Evolutionary conservation across 2,113 vertebrate genomes (phyloP).

Genomic region (Notechis scutatus): DNA sequence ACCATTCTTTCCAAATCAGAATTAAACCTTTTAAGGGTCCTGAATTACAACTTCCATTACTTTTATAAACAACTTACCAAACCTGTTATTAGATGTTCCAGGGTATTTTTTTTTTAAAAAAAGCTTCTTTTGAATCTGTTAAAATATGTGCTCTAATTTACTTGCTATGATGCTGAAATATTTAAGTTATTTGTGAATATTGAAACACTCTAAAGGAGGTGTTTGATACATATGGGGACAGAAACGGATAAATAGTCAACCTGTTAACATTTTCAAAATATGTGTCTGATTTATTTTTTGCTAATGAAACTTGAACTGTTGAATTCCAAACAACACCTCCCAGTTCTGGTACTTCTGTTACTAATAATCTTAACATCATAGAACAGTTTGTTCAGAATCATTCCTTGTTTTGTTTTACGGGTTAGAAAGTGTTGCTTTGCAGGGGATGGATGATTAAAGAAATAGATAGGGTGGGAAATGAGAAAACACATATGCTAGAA

Average conservation of each 20-base stretch:
- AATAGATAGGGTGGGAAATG: constrained; percentile 21
- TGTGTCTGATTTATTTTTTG: neutral
- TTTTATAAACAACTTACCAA: neutral
- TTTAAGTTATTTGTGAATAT: neutral
- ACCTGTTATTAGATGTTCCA: neutral
- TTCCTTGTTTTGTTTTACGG: neutral
- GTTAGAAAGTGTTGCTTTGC: neutral
- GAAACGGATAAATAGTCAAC: neutral
- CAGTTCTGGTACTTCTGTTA: neutral
- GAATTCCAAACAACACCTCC: neutral
- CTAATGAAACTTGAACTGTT: neutral
- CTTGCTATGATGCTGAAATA: neutral
- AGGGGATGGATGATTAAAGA: constrained; percentile 23
- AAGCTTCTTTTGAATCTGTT: neutral
- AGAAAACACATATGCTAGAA: neutral
- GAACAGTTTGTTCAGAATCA: neutral
- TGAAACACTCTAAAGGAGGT: neutral
- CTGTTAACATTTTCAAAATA: no score
- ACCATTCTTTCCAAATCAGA: neutral
- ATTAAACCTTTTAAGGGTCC: neutral
- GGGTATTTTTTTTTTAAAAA: neutral
- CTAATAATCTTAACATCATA: neutral
- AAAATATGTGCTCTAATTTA: neutral
- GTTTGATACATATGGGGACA: neutral
- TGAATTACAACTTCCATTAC: neutral